A percentile compares a stretch with the other conserved stretches of the same genome.
These are phyloP conservation scores for Drosophila atroscutellata DNA, from an alignment of 2,888 invertebrate genomes.

Conservation along the genomic window DNA sequence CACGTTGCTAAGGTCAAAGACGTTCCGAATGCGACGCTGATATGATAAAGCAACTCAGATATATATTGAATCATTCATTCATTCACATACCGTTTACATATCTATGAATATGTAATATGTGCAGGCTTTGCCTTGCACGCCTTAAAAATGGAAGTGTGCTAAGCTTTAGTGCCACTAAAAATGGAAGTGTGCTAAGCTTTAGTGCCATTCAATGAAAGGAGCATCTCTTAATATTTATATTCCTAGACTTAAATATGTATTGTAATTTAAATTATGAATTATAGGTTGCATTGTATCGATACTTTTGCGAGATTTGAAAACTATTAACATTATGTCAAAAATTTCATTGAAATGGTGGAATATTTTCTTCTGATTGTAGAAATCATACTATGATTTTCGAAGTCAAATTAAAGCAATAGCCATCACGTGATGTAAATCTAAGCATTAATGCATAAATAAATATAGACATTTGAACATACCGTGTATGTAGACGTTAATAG, in stretches of 20 bases:
- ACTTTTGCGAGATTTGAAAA: not conserved
- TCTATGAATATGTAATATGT: no score
- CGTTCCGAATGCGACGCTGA: conserved; percentile 36
- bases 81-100: not conserved
- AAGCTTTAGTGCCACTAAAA: not conserved
- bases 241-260: not conserved
- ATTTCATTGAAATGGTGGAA: not conserved
- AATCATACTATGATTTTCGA: not conserved
- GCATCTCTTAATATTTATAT: not conserved
- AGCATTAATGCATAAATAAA: conserved; percentile 3
- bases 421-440: not conserved
- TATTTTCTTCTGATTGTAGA: not conserved
- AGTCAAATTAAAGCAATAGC: not conserved
- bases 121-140: not conserved
- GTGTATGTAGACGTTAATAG: not conserved
- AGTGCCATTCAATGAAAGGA: not conserved
- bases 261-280: not conserved
- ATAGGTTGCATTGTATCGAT: not conserved
- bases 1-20: conserved; percentile 67
- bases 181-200: not conserved
- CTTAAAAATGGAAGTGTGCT: not conserved
- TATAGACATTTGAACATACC: conserved; percentile 1
- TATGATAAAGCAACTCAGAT: conserved; percentile 29
- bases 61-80: not conserved
- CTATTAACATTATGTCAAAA: not conserved